phyloP scores from a whole-genome alignment of 2,797 vertebrate species.

The Nannoperca australis region DNA sequence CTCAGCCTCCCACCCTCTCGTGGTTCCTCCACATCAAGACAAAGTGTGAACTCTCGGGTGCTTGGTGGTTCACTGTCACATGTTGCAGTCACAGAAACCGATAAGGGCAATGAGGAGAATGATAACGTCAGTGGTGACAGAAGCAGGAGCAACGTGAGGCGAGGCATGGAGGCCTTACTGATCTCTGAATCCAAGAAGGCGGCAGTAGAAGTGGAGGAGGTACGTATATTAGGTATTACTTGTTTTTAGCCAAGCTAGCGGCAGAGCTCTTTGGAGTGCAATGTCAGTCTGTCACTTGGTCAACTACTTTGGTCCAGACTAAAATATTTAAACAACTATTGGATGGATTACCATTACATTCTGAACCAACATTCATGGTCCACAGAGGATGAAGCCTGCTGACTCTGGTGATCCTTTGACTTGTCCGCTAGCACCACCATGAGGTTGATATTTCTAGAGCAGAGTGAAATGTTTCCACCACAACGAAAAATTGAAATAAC shows the following conservation, averaged over 20 bases:
- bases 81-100: constrained; percentile 53
- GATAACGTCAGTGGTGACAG: constrained; percentile 55
- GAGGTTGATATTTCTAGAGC: neutral
- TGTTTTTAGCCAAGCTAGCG: neutral
- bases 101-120: constrained; percentile 36
- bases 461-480: constrained; percentile 8
- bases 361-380: neutral
- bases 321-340: neutral
- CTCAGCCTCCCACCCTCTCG: constrained; percentile 68
- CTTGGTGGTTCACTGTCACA: constrained; percentile 47
- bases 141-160: constrained; percentile 79
- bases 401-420: neutral
- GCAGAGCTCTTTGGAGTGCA: neutral
- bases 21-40: constrained; percentile 66
- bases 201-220: constrained; percentile 76
- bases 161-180: constrained; percentile 80
- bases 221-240: constrained; percentile 12
- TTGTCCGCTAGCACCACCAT: neutral
- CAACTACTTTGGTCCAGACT: neutral
- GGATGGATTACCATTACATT: neutral
- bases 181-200: constrained; percentile 80
- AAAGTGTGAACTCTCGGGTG: constrained; percentile 42
- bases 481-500: neutral
- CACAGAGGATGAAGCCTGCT: neutral
- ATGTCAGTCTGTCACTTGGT: neutral